Conservation (phyloP, 2,888 invertebrate species). For the Nemotelus nigrinus region DNA sequence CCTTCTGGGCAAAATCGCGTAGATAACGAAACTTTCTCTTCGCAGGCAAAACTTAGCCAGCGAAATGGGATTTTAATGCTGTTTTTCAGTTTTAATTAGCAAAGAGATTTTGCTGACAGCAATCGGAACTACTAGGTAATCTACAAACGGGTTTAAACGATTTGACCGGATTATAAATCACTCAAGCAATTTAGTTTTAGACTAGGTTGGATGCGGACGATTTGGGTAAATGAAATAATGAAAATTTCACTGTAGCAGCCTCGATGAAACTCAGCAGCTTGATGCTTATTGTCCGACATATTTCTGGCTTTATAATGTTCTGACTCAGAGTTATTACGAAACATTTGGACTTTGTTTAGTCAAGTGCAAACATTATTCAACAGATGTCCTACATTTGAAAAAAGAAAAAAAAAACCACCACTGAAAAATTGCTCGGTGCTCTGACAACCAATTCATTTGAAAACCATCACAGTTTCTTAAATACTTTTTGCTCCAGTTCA, state of each 20-base stretch:
- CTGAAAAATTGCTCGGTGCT: too few species aligned
- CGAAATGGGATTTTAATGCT: slow-evolving; percentile 47
- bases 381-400: too few species aligned
- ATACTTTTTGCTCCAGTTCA: slow-evolving; percentile 15
- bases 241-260: too few species aligned
- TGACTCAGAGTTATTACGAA: too few species aligned
- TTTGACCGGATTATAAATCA: slow-evolving; percentile 18
- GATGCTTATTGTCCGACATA: too few species aligned
- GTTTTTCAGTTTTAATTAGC: slow-evolving; percentile 48
- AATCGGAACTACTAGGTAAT: neutral
- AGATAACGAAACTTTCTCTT: neutral
- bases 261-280: too few species aligned
- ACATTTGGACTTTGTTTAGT: too few species aligned
- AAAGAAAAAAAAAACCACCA: too few species aligned
- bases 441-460: neutral
- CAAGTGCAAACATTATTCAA: too few species aligned
- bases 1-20: neutral
- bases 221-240: too few species aligned
- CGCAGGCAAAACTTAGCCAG: slow-evolving; percentile 43
- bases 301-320: too few species aligned
- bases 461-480: slow-evolving; percentile 8
- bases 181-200: neutral
- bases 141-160: neutral
- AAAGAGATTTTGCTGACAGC: slow-evolving; percentile 26
- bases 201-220: too few species aligned